Conservation (phyloP, 2,113 vertebrate genomes). For the Pionites leucogaster region DNA sequence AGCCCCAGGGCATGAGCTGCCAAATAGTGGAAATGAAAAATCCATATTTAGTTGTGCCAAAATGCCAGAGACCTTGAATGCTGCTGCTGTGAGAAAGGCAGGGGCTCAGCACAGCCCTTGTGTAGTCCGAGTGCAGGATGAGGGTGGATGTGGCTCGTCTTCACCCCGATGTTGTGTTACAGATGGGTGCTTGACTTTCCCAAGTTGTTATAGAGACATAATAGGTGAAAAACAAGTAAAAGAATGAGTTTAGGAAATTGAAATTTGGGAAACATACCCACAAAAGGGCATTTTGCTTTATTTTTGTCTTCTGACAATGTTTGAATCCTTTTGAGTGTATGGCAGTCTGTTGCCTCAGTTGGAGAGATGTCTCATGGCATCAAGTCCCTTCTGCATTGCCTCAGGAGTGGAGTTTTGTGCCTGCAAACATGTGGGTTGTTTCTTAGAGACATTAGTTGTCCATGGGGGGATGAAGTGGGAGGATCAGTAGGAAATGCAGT, state of each 20-base stretch:
- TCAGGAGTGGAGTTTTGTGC: neutral
- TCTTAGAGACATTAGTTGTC: neutral
- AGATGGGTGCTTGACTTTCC: neutral
- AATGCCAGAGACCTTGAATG: neutral
- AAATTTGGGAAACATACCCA: neutral
- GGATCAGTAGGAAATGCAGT: neutral
- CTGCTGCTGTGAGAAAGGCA: neutral
- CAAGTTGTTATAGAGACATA: neutral
- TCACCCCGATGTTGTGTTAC: accelerated
- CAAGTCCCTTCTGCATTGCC: neutral
- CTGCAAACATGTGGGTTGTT: neutral
- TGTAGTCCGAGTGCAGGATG: accelerated
- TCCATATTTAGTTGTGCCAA: neutral
- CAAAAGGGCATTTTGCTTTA: neutral
- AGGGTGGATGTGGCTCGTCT: accelerated
- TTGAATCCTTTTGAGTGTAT: neutral
- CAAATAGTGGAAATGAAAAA: neutral
- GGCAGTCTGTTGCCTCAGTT: neutral
- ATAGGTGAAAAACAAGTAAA: neutral
- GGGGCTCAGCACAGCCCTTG: neutral
- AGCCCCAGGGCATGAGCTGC: neutral
- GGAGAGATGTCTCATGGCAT: neutral
- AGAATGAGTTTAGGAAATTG: neutral
- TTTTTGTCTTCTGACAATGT: neutral
- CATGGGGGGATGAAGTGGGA: neutral